A percentile compares a stretch with the other conserved stretches of the same genome.
These are phyloP conservation scores for Leptinotarsa defecta DNA, from an alignment of 1,140 invertebrate genomes.

Conservation along the genomic window DNA sequence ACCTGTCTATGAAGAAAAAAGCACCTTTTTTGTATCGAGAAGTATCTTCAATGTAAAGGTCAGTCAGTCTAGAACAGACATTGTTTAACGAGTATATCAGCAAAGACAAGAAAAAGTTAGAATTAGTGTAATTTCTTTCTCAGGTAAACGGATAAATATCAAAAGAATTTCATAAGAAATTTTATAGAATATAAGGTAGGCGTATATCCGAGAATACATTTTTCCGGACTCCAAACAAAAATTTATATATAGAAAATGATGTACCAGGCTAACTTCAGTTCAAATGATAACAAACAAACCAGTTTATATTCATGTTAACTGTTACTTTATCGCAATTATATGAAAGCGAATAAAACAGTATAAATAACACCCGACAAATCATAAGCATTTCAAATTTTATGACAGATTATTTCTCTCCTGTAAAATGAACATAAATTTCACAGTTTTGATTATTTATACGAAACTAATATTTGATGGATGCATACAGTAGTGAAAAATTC, in stretches of 20 bases:
- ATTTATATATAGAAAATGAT: neutral
- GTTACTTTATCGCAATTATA: neutral
- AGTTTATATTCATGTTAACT: conserved; percentile 7
- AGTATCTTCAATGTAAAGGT: too few species aligned
- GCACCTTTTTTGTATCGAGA: too few species aligned
- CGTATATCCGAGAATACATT: neutral
- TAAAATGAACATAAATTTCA: neutral
- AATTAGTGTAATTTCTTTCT: too few species aligned
- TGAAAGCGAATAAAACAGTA: neutral
- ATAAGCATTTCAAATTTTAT: neutral
- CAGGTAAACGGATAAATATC: too few species aligned
- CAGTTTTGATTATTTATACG: neutral
- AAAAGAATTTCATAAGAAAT: too few species aligned
- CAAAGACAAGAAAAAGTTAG: too few species aligned
- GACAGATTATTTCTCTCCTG: neutral
- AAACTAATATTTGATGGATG: neutral
- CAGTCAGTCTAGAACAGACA: too few species aligned
- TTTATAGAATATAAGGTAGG: too few species aligned
- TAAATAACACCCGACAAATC: neutral
- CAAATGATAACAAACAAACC: neutral
- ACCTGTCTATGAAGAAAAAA: too few species aligned
- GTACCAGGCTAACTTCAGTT: neutral
- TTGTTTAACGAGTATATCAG: too few species aligned
- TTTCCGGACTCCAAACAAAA: neutral
- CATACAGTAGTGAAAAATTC: neutral